Base-by-base conservation (phyloP, 2,888 invertebrate genomes). In the Copidosoma aretas region DNA sequence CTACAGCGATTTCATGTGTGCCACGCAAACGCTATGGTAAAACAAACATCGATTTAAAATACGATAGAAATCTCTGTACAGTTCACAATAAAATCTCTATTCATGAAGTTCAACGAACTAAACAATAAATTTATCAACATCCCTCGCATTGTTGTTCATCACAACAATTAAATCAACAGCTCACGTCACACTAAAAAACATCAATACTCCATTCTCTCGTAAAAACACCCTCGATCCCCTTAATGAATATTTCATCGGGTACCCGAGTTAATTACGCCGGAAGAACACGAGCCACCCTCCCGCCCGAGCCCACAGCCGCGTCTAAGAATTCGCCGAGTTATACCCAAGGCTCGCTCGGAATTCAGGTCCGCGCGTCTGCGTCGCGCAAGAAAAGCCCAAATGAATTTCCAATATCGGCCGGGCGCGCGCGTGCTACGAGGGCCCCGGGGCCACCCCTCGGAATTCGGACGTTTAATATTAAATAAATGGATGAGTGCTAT, bases 321-420 rank as follows among this genome's bases (percentile, higher is more conserved):
- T 56, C 24, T 39, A 19, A 65, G 59, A 70, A 66, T 66, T 59
- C 32, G 22, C 51, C 64, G 49, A 68, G 68, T 58, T 64, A 64
- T 68, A 64, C 57, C 57, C 58, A 19, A 19, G 21, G 58, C 59
- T 43, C 66, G 66, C 56, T 60, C 60, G 70, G 66, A 70, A 70
- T 70, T 66, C 63, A 63, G 66, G 63, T 43, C 62, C 59, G 63
- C 66, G 24, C 60, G 66, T 70, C 62, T 70, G 63, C 56, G 25
- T 49, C 57, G 52, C 10, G 12, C 56, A 62, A 58, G 65, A 70
- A 72, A 64, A 67, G 57, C 56, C 68, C 62, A 68, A 73, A 73
- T 73, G 71, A 69, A 71, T 73, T 74, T 70, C 71, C 72, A 70
- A 74, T 71, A 74, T 39, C 70, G 60, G 56, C 17, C 43, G 43